Conservation (phyloP, 2,797 vertebrate species). For the Carduelis carduelis region DNA sequence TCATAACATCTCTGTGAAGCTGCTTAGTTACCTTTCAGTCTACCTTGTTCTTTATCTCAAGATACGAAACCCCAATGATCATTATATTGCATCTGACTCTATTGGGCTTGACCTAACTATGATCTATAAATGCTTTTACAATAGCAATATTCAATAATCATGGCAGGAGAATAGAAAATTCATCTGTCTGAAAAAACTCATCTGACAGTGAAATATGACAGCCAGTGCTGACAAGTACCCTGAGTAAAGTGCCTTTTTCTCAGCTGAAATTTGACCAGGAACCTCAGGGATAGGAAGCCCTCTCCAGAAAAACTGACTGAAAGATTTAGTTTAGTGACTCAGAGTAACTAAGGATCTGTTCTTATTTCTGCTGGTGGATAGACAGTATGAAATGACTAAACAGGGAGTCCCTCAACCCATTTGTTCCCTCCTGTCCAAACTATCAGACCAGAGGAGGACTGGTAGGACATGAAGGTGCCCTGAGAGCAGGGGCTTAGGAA, state of each 20-base stretch:
- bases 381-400: neutral
- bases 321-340: neutral
- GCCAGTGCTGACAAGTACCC: neutral
- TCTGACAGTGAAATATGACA: neutral
- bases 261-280: neutral
- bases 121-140: neutral
- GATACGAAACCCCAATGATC: neutral
- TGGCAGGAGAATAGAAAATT: neutral
- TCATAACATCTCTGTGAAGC: neutral
- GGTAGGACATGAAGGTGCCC: neutral
- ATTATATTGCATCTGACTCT: neutral
- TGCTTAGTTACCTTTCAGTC: neutral
- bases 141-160: neutral
- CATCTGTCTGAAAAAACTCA: neutral
- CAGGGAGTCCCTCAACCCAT: fast-evolving
- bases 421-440: neutral
- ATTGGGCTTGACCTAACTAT: neutral
- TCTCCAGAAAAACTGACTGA: neutral
- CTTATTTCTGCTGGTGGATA: neutral
- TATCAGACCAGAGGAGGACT: neutral
- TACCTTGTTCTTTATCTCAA: neutral
- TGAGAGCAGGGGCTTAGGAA: fast-evolving
- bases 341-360: neutral
- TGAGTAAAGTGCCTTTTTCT: neutral
- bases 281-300: neutral